Base-by-base conservation (phyloP, 1,140 invertebrate genomes). In the Chelonus insularis region DNA sequence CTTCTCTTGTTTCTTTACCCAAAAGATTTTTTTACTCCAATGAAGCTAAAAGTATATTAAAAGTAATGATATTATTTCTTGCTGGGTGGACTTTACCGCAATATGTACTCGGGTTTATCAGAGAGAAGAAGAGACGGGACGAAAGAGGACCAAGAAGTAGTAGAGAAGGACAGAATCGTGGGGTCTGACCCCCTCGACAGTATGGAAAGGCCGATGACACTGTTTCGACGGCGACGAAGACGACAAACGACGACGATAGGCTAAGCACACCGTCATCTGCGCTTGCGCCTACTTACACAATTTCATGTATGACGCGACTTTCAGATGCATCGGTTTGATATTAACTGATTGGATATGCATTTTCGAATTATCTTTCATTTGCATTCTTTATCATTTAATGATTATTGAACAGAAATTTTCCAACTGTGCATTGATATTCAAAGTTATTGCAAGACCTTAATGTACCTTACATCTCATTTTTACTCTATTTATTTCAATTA, bases 211-310 rank as follows among this genome's bases (percentile, higher is more conserved):
- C 54, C 66, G 64, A 68, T 68, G 66, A 68, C 64, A 67, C 59
- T 55, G 34, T 65, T 60, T 55, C 48, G 68, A 68, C 68, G 68
- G 63, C 63, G 66, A 60, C 62, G 62, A 39, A 65, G 63, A 68
- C 41, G 41, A 43, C 41, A 14, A 43, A 16, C 18, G 7, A 20
- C 14, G 12, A 16, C 18, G 14, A 43, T 43, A 43, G 14, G 16
- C 18, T 43, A 14, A 16, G 12, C 12, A 43, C 41, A 43, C 14
- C 41, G 41, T 16, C 16, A 43, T 43, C 6, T 43, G 41, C 41
- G 41, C 41, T 43, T 43, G 41, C 41, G 41, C 41, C 8, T 16
- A 43, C 41, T 43, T 43, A 43, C 41, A 18, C 41, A 14, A 43
- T 43, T 43, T 43, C 41, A 43, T 43, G 14, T 43, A 43, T 43